A percentile compares a stretch with the other conserved stretches of the same genome.
Evolutionary conservation across 37 sponge, comb jelly and placozoan species (phyloP).

Genomic region (Eunapius fragilis): DNA sequence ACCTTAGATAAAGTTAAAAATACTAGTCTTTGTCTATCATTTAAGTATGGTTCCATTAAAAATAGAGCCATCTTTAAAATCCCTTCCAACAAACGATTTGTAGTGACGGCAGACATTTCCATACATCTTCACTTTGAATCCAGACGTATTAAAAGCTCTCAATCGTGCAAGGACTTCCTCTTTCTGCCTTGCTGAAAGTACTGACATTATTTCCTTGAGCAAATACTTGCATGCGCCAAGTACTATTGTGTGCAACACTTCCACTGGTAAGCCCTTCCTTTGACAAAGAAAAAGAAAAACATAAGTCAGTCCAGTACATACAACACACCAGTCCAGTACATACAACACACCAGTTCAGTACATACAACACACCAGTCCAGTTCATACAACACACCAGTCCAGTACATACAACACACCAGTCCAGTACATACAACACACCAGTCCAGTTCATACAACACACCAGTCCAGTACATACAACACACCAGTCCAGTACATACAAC

Average conservation of each 20-base stretch:
- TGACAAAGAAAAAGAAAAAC: too few species aligned
- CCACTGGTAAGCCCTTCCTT: constrained; percentile 41
- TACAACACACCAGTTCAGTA: too few species aligned
- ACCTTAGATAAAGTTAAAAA: constrained; percentile 1
- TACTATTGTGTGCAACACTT: constrained; percentile 43
- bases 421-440: too few species aligned
- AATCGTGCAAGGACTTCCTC: constrained; percentile 31
- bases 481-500: too few species aligned
- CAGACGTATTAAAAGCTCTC: constrained; percentile 33
- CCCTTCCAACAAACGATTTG: constrained; percentile 63
- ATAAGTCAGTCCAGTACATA: too few species aligned
- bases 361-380: too few species aligned
- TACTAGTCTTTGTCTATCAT: not conserved
- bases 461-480: too few species aligned
- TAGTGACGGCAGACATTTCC: constrained; percentile 22
- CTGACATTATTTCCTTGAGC: constrained; percentile 12
- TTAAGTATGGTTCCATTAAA: constrained; percentile 6
- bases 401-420: too few species aligned
- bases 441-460: too few species aligned
- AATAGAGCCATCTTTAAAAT: constrained; percentile 37
- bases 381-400: too few species aligned
- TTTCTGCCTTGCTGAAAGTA: constrained; percentile 12
- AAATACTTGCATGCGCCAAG: constrained; percentile 59
- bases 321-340: too few species aligned
- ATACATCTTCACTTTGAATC: constrained; percentile 16